Evolutionary conservation across 2,888 invertebrate species (phyloP).

Genomic region (Cartodere bifasciata): DNA sequence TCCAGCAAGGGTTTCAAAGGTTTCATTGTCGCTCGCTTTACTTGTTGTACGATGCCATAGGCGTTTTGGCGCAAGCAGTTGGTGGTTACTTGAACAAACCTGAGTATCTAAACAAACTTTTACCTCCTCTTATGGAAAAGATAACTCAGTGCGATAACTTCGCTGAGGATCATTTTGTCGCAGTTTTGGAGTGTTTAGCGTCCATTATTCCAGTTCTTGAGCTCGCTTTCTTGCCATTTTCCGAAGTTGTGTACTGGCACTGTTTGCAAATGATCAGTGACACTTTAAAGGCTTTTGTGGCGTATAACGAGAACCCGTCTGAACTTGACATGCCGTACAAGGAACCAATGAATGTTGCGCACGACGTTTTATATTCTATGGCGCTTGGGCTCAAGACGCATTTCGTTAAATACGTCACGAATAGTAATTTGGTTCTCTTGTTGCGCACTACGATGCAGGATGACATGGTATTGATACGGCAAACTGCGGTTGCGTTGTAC

Average conservation of each 20-base stretch:
- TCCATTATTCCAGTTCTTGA: slow-evolving; percentile 65
- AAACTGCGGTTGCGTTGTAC: slow-evolving; percentile 63
- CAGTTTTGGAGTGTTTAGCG: slow-evolving; percentile 59
- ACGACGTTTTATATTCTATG: slow-evolving; percentile 59
- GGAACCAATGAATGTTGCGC: slow-evolving; percentile 64
- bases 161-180: slow-evolving; percentile 55
- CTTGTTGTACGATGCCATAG: slow-evolving; percentile 65
- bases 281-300: slow-evolving; percentile 49
- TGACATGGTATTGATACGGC: slow-evolving; percentile 57
- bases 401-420: slow-evolving; percentile 51
- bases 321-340: slow-evolving; percentile 53
- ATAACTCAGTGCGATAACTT: slow-evolving; percentile 59
- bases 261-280: slow-evolving; percentile 58
- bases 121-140: slow-evolving; percentile 62
- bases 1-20: slow-evolving; percentile 60
- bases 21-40: slow-evolving; percentile 56
- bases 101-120: slow-evolving; percentile 52
- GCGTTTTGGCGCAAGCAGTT: slow-evolving; percentile 61
- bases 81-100: slow-evolving; percentile 55
- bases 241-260: slow-evolving; percentile 55
- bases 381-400: slow-evolving; percentile 56
- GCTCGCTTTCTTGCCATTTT: slow-evolving; percentile 58
- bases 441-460: slow-evolving; percentile 62
- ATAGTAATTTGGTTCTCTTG: slow-evolving; percentile 53
- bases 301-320: slow-evolving; percentile 47